Percentiles rank a stretch among this genome's conserved stretches.
Evolutionary conservation across 2,888 invertebrate genomes (phyloP).

Genomic region (Parnassius smintheus): DNA sequence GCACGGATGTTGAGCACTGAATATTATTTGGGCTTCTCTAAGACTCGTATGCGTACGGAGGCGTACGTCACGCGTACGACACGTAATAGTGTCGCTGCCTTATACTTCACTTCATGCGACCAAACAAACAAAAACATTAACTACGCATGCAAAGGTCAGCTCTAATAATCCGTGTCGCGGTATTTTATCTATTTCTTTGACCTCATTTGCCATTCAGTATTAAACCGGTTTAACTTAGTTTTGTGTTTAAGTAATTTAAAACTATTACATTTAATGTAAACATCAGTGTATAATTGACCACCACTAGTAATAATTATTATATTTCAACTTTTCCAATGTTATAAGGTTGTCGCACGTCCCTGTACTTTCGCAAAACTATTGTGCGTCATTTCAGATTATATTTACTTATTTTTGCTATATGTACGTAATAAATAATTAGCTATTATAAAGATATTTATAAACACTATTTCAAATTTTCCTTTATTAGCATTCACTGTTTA

Average conservation of each 20-base stretch:
- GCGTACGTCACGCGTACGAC: too few species aligned
- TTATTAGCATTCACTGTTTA: too few species aligned
- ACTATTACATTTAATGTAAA: neutral
- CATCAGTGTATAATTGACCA: neutral
- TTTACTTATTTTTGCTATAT: neutral
- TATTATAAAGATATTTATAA: too few species aligned
- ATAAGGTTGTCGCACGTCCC: constrained; percentile 2
- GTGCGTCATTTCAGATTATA: constrained; percentile 4
- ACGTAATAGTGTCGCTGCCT: too few species aligned
- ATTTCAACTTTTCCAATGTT: neutral
- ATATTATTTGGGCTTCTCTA: too few species aligned
- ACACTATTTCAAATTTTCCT: neutral
- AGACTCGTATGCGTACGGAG: too few species aligned
- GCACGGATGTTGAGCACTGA: too few species aligned
- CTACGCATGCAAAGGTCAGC: too few species aligned
- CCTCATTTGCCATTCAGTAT: constrained; percentile 9
- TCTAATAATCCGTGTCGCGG: neutral
- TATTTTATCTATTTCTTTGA: neutral
- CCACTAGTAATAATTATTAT: constrained; percentile 15
- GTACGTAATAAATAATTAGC: too few species aligned
- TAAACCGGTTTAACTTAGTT: constrained; percentile 2
- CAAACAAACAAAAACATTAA: too few species aligned
- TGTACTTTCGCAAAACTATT: neutral
- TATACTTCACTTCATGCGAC: too few species aligned
- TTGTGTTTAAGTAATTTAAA: neutral